Conservation (phyloP, 2,888 invertebrate species). For the Dolomedes plantarius region DNA sequence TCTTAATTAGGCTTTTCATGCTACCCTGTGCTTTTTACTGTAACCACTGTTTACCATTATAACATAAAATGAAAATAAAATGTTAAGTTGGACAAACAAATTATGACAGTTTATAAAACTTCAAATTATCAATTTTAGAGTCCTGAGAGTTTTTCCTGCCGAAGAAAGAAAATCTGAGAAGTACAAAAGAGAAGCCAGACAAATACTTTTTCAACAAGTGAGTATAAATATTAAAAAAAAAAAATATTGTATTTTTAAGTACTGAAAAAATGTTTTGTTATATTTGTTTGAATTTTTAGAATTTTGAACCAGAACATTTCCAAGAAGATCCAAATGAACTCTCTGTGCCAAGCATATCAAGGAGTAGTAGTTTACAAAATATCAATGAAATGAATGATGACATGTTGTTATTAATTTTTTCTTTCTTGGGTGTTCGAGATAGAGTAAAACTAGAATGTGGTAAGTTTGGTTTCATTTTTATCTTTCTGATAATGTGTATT, state of each 20-base stretch:
- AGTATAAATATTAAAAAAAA: constrained; percentile 7
- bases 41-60: too few relatives aligned
- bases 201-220: constrained; percentile 66
- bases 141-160: constrained; percentile 69
- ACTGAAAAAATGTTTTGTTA: not conserved
- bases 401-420: constrained; percentile 65
- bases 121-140: constrained; percentile 22
- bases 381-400: constrained; percentile 72
- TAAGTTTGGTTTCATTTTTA: constrained; percentile 9
- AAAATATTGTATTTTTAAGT: not conserved
- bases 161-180: constrained; percentile 69
- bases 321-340: constrained; percentile 32
- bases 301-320: constrained; percentile 20
- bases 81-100: too few relatives aligned
- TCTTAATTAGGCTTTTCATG: too few relatives aligned
- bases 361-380: constrained; percentile 51
- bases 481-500: too few relatives aligned
- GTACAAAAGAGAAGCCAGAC: constrained; percentile 67
- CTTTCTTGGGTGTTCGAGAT: constrained; percentile 58
- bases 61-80: too few relatives aligned
- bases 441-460: constrained; percentile 66
- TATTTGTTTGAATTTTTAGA: constrained; percentile 20
- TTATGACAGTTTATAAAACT: too few relatives aligned
- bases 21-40: too few relatives aligned
- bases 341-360: not conserved